These are phyloP conservation scores for Pachyramphus minor DNA, from an alignment of 2,113 vertebrate genomes.

Conservation along the genomic window DNA sequence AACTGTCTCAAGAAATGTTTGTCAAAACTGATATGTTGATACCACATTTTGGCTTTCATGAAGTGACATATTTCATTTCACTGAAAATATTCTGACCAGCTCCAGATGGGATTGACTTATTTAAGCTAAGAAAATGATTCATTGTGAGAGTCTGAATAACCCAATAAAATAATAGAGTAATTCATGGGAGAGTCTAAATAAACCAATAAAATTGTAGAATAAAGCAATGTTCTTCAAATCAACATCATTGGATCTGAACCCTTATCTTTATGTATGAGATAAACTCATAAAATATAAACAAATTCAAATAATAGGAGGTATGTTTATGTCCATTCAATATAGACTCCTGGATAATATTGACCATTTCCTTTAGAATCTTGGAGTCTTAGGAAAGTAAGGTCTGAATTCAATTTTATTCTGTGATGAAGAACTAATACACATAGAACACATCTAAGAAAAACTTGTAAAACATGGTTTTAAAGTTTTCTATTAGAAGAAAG, in stretches of 20 bases:
- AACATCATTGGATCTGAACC: not conserved
- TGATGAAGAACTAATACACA: not conserved
- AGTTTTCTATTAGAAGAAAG: not conserved
- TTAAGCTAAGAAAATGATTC: constrained; percentile 50
- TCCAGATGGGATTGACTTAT: constrained; percentile 56
- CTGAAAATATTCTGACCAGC: constrained; percentile 47
- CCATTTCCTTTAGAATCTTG: not conserved
- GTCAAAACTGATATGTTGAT: constrained; percentile 53
- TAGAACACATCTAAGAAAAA: not conserved
- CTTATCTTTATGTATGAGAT: not conserved
- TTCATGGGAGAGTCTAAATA: not conserved
- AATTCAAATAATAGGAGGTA: not conserved
- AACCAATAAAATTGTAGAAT: constrained; percentile 4
- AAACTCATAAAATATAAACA: not conserved
- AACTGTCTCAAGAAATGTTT: constrained; percentile 49
- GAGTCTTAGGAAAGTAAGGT: not conserved
- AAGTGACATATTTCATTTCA: constrained; percentile 51
- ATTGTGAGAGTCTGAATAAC: constrained; percentile 24
- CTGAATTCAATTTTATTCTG: not conserved
- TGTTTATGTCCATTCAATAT: not conserved
- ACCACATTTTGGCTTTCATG: constrained; percentile 54
- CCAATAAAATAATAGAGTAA: not conserved
- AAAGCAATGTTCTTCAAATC: constrained; percentile 5
- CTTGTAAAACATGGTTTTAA: not conserved
- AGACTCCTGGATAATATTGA: not conserved